These are phyloP conservation scores for Periophthalmus magnuspinnatus DNA, from an alignment of 2,797 vertebrate genomes.

Conservation along the genomic window DNA sequence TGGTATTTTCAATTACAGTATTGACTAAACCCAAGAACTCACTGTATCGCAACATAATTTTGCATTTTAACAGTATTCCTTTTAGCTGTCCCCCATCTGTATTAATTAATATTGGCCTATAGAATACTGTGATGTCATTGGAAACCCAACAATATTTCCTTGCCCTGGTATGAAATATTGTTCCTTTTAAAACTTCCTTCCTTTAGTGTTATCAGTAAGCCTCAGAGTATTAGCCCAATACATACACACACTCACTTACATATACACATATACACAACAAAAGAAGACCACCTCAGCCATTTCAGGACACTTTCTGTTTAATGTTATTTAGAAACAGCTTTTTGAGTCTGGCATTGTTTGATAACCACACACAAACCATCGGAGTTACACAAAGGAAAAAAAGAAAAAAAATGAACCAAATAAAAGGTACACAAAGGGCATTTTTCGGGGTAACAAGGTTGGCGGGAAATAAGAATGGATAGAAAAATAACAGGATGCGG, in stretches of 20 bases:
- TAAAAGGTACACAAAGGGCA: constrained; percentile 24
- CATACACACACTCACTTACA: constrained; percentile 11
- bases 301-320: constrained; percentile 85
- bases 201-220: constrained; percentile 52
- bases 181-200: constrained; percentile 32
- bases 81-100: too few species aligned
- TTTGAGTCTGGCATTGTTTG: constrained; percentile 74
- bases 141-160: not conserved
- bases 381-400: constrained; percentile 63
- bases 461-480: constrained; percentile 16
- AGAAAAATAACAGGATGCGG: constrained; percentile 10
- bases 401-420: constrained; percentile 38
- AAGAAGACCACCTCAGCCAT: constrained; percentile 74
- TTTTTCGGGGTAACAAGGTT: not conserved
- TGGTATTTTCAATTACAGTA: too few species aligned
- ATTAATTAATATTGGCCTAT: too few species aligned
- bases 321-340: constrained; percentile 82
- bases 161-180: not conserved
- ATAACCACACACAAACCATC: constrained; percentile 77
- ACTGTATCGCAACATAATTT: too few species aligned
- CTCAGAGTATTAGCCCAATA: constrained; percentile 53
- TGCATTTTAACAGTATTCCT: too few species aligned
- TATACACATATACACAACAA: constrained; percentile 37
- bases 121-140: too few species aligned
- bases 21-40: too few species aligned